These are phyloP conservation scores for Panurus biarmicus DNA, from an alignment of 2,113 vertebrate species.

Conservation along the genomic window DNA sequence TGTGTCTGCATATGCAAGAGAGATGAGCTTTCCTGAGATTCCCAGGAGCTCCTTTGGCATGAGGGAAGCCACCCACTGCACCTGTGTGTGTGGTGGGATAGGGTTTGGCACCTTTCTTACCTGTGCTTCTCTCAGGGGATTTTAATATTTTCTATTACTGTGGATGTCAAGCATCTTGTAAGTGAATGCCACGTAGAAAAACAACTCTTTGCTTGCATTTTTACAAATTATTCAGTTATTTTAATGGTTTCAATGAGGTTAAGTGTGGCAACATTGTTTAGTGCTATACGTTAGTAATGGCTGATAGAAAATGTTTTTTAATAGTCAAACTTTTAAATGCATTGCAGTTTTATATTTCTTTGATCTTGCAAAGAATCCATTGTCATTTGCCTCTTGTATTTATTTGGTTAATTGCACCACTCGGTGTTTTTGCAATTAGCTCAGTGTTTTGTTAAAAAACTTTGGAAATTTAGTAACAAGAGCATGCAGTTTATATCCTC, in stretches of 20 bases:
- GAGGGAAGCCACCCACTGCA: neutral
- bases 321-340: neutral
- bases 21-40: neutral
- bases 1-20: neutral
- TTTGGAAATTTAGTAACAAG: neutral
- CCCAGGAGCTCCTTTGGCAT: neutral
- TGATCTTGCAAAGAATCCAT: neutral
- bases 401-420: neutral
- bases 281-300: neutral
- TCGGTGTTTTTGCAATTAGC: neutral
- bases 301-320: neutral
- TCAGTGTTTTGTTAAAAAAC: neutral
- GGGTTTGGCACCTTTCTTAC: neutral
- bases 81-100: rapidly evolving
- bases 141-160: neutral
- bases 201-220: neutral
- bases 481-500: neutral
- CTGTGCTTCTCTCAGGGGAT: neutral
- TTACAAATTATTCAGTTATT: neutral
- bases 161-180: neutral
- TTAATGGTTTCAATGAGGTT: neutral
- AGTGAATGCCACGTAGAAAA: neutral
- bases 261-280: neutral
- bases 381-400: neutral
- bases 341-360: neutral